phyloP scores from a whole-genome alignment of 2,797 vertebrate genomes.

The Brachyalestes nurse region DNA sequence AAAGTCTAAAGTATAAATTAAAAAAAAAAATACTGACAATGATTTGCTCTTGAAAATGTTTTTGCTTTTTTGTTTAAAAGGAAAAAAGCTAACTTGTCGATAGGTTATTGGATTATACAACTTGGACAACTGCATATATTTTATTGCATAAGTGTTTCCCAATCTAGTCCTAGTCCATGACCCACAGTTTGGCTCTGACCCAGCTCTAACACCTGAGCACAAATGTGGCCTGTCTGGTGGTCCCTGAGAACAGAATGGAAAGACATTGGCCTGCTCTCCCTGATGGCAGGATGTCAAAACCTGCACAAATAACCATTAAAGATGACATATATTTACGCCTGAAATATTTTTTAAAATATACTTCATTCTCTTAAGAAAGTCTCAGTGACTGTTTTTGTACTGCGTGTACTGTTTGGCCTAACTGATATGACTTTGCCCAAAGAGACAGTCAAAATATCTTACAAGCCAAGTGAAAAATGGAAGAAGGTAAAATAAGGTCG shows the following conservation, averaged over 20 bases:
- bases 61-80: too few species aligned
- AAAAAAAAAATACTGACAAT: too few species aligned
- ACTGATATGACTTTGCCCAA: neutral
- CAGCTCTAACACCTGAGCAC: neutral
- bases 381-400: neutral
- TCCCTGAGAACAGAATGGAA: neutral
- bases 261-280: neutral
- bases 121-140: neutral
- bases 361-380: neutral
- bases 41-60: too few species aligned
- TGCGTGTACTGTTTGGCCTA: neutral
- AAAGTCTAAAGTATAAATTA: too few species aligned
- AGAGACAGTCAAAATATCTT: slow-evolving; percentile 12
- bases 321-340: neutral
- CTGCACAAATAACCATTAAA: neutral
- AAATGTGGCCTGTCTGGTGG: neutral
- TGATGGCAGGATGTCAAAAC: neutral
- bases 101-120: neutral
- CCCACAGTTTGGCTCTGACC: neutral
- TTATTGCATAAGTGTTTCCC: neutral
- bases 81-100: neutral
- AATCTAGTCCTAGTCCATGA: neutral
- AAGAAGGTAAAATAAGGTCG: slow-evolving; percentile 20
- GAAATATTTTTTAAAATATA: neutral
- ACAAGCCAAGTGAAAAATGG: slow-evolving; percentile 8